Conservation (phyloP, 1,140 invertebrate genomes). For the Magallana ariakensis region DNA sequence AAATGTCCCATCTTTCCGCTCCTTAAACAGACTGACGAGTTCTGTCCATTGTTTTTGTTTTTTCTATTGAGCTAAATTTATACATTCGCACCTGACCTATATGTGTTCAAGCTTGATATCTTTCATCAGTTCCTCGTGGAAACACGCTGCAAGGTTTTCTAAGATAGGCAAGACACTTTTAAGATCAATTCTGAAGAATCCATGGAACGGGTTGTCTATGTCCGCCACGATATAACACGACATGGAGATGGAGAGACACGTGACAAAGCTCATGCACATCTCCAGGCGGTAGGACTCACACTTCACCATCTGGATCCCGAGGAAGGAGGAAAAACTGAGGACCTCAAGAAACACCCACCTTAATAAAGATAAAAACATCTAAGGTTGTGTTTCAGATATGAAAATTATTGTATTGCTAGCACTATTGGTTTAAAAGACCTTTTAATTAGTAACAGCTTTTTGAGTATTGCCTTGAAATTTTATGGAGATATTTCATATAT, state of each 20-base stretch:
- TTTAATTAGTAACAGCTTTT: too few species aligned
- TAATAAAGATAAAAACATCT: conserved; percentile 23
- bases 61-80: too few species aligned
- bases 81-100: too few species aligned
- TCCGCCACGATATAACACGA: conserved; percentile 64
- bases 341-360: conserved; percentile 65
- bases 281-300: conserved; percentile 57
- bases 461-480: too few species aligned
- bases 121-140: neutral
- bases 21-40: too few species aligned
- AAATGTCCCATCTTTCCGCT: too few species aligned
- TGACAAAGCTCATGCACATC: conserved; percentile 62
- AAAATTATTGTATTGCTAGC: too few species aligned
- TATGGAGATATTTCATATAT: too few species aligned
- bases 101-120: too few species aligned
- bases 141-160: neutral
- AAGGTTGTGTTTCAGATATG: too few species aligned
- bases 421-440: too few species aligned
- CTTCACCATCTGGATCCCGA: conserved; percentile 60
- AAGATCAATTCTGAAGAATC: conserved; percentile 61
- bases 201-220: conserved; percentile 62
- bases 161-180: neutral
- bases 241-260: conserved; percentile 63
- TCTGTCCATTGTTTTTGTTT: too few species aligned
- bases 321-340: conserved; percentile 61